These are phyloP conservation scores for Ammodytes marinus DNA, from an alignment of 2,113 vertebrate species.

Conservation along the genomic window DNA sequence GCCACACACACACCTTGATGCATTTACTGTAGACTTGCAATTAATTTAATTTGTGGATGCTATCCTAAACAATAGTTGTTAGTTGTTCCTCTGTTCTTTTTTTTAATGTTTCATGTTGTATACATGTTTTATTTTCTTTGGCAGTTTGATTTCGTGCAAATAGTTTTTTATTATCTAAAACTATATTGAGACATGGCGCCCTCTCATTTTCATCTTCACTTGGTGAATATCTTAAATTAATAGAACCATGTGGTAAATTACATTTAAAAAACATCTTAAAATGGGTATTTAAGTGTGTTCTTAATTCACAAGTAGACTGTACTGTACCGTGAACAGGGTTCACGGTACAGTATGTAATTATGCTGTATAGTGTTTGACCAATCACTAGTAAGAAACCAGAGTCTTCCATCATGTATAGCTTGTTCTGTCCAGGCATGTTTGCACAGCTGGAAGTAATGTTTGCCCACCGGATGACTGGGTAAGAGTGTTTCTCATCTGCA, in stretches of 20 bases:
- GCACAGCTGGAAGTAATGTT: constrained; percentile 82
- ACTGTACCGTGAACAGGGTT: constrained; percentile 13
- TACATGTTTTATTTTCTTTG: not conserved
- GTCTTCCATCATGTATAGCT: constrained; percentile 66
- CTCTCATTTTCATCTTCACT: not conserved
- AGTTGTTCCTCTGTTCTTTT: not conserved
- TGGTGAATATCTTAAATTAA: no score
- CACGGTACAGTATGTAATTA: constrained; percentile 44
- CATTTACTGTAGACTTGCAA: not conserved
- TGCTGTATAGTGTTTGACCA: constrained; percentile 54
- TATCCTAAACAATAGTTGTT: no score
- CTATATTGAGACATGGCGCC: not conserved
- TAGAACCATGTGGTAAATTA: not conserved
- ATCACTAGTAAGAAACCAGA: constrained; percentile 65
- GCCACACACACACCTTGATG: not conserved
- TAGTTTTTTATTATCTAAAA: not conserved
- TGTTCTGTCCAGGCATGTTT: constrained; percentile 78
- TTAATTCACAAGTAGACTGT: no score
- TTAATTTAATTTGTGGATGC: not conserved
- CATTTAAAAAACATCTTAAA: not conserved
- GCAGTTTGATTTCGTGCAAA: no score
- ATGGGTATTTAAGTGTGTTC: no score
- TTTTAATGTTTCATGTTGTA: not conserved
- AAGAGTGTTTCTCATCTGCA: constrained; percentile 79
- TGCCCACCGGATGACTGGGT: constrained; percentile 74